Conservation (phyloP, 2,113 vertebrate species). For the Pungitius pungitius region DNA sequence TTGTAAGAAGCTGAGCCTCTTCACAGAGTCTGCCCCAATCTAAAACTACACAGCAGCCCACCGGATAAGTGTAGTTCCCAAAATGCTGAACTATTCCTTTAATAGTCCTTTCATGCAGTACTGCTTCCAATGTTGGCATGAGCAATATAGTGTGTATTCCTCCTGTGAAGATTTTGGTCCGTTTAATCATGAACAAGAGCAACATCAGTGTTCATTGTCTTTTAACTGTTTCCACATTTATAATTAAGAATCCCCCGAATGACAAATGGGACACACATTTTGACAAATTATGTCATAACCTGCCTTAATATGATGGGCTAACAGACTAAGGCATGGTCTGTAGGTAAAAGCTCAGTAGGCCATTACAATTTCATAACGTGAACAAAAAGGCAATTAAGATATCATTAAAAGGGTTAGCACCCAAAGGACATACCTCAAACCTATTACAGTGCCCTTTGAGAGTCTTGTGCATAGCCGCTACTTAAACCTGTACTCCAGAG, state of each 20-base stretch:
- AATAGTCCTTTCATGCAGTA: constrained; percentile 6
- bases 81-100: neutral
- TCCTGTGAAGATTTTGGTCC: constrained; percentile 4
- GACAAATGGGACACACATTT: constrained; percentile 71
- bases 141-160: neutral
- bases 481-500: constrained; percentile 47
- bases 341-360: constrained; percentile 62
- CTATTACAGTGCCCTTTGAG: constrained; percentile 47
- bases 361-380: constrained; percentile 76
- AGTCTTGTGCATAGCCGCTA: constrained; percentile 9
- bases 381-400: constrained; percentile 77
- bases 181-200: constrained; percentile 23
- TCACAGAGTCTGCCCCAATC: neutral
- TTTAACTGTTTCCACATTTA: constrained; percentile 56
- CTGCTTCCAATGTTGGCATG: neutral
- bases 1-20: neutral
- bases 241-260: constrained; percentile 69
- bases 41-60: neutral
- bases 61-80: neutral
- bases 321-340: constrained; percentile 53
- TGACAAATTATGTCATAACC: constrained; percentile 73
- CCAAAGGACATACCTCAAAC: constrained; percentile 61
- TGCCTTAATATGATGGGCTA: constrained; percentile 56
- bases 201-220: constrained; percentile 43
- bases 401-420: constrained; percentile 70